Evolutionary conservation across 2,113 vertebrate species (phyloP), one percentile per base, ranked within the genome.

Genomic region (Aleadryas rufinucha): DNA sequence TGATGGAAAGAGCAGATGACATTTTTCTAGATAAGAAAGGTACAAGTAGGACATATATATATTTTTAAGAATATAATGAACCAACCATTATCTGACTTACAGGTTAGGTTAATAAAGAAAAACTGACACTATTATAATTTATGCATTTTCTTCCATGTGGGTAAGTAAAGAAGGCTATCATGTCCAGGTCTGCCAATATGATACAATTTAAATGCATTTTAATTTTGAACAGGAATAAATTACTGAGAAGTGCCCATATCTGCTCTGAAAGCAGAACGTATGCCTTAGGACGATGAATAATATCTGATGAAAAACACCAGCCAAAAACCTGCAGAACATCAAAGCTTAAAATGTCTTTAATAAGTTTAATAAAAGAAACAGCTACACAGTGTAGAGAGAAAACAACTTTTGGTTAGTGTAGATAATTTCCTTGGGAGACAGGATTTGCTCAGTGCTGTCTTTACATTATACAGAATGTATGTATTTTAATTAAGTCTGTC

Each of bases 301-400:
- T 0, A 0, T 86, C 75, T 79, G 74, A 90, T 75, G 82, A 84
- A 95, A 95, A 95, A 77, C 41, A 72, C 26, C 44, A 85, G 57
- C 53, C 69, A 91, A 84, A 92, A 90, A 61, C 56, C 80, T 27
- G 4, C 61, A 93, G 60, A 95, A 96, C 91, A 96, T 93, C 80
- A 97, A 96, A 95, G 77, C 57, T 75, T 74, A 59, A 84, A 89
- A 82, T 37, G 9, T 6, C 44, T 95, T 94, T 74, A 84, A 49
- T 74, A 76, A 63, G 6, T 80, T 83, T 85, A 83, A 75, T 95
- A 81, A 83, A 90, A 93, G 61, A 89, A 95, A 60, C 16, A 72
- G 52, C 53, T 82, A 78, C 57, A 30, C 16, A 66, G 53, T 3
- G 9, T 50, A 57, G 69, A 78, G 39, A 24, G 59, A 89, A 94